Evolutionary conservation across 2,888 invertebrate species (phyloP).

Genomic region (Lagria hirta): DNA sequence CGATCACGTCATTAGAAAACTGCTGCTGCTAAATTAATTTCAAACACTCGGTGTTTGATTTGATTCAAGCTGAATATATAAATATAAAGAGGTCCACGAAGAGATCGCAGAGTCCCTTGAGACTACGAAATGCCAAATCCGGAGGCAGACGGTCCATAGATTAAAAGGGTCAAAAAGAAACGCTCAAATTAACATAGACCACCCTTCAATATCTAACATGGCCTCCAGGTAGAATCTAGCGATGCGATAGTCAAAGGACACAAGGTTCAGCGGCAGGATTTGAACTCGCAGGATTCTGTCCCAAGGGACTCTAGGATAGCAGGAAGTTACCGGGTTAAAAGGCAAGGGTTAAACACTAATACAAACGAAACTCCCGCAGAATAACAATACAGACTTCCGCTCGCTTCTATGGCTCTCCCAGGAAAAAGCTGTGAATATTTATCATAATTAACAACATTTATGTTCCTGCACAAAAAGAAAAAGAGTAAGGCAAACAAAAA

Average conservation of each 20-base stretch:
- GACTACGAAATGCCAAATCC: conserved; percentile 28
- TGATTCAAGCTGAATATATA: conserved; percentile 32
- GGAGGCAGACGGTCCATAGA: conserved; percentile 25
- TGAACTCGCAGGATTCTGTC: conserved; percentile 49
- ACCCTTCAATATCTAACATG: conserved; percentile 38
- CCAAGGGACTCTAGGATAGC: conserved; percentile 52
- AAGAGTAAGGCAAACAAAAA: conserved; percentile 50
- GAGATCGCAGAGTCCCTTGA: conserved; percentile 25
- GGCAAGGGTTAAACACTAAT: conserved; percentile 56
- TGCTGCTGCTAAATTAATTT: too few species aligned
- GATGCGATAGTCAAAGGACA: conserved; percentile 43
- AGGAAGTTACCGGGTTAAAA: conserved; percentile 54
- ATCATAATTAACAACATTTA: conserved; percentile 58
- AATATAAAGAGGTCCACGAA: conserved; percentile 30
- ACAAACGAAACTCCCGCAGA: conserved; percentile 53
- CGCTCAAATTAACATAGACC: conserved; percentile 39
- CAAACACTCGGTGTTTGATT: conserved; percentile 29
- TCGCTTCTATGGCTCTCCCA: conserved; percentile 54
- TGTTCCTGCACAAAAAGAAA: conserved; percentile 51
- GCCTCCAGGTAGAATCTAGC: conserved; percentile 33
- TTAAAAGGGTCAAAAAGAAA: conserved; percentile 32
- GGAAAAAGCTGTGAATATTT: conserved; percentile 57
- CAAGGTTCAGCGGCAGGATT: conserved; percentile 45
- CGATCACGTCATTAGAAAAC: too few species aligned
- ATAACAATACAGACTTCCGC: conserved; percentile 55